Evolutionary conservation across 2,113 vertebrate species (phyloP), one percentile per base, ranked within the genome.

Genomic region (Pluvianellus socialis): DNA sequence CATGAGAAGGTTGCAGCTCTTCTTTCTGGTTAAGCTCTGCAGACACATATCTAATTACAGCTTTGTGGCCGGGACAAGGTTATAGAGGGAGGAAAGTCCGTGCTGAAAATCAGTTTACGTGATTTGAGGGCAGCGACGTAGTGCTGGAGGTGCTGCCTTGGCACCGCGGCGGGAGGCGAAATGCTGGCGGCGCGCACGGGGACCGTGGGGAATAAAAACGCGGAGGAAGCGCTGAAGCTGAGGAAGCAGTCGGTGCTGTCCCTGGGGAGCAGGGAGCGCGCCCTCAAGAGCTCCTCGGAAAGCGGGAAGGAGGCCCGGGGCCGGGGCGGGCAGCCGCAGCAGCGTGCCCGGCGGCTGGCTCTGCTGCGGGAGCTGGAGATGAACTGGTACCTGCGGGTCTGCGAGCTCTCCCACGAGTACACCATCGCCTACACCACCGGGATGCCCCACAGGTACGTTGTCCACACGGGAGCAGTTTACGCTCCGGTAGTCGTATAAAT

Each of bases 141-240:
- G 96, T 14, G 61, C 56, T n/a, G 44, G 40, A 52, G 33, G 53
- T 38, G 80, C 71, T 65, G 81, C 74, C 63, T 26, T 9, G 2
- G 66, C 82, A 5, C 53, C 49, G 50, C 19, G 90, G 66, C 63
- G 4, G 74, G 50, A 65, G 8, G 2, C 16, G 94, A 20, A 45
- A 99, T 99, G 99, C 95, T 99, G 85, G 98, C 99, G 4, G 98
- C 99, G 12, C 98, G 99, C 65, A 99, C 98, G 4, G 98, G 99
- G 12, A 98, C 98, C 2, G 97, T 98, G 4, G 98, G 98, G 3
- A 97, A 33, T 22, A 98, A 87, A 96, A 96, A 88, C 32, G 62
- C 98, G 5, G 98, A 98, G 2, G 99, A 98, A 3, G 89, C 92
- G 5, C 66, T 97, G 45, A 90, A 97, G 93, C 97, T 98, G 89